phyloP scores from a whole-genome alignment of 2,888 invertebrate genomes.

The Busseola fusca region DNA sequence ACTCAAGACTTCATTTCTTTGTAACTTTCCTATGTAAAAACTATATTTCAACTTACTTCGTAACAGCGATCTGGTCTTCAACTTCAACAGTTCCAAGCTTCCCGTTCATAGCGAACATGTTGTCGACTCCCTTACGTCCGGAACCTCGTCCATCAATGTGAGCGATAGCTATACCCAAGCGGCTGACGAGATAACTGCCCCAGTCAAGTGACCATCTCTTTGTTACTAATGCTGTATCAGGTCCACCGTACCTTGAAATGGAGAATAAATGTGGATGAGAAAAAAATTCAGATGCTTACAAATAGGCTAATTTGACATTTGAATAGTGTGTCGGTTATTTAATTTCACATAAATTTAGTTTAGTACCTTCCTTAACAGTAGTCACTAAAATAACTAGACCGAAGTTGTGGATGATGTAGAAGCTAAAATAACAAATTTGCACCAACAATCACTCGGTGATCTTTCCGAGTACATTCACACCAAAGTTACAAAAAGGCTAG shows the following conservation, averaged over 20 bases:
- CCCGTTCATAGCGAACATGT: constrained; percentile 94
- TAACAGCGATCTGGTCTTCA: constrained; percentile 96
- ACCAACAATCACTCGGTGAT: not conserved
- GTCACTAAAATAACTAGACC: not conserved
- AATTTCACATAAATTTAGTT: no score
- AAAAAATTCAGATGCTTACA: not conserved
- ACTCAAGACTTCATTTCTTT: not conserved
- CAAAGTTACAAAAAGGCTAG: not conserved
- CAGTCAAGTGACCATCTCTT: constrained; percentile 95
- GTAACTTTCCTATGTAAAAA: not conserved
- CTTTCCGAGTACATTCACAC: not conserved
- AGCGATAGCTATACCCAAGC: constrained; percentile 95
- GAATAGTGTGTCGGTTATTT: not conserved
- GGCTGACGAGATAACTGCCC: constrained; percentile 95
- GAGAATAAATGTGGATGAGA: not conserved
- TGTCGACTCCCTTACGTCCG: constrained; percentile 94
- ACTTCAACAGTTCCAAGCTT: constrained; percentile 96
- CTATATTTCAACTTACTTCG: constrained; percentile 87
- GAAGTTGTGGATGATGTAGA: not conserved
- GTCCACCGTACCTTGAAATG: constrained; percentile 94
- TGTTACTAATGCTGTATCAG: constrained; percentile 95
- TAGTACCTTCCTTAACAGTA: not conserved
- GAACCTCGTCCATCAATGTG: constrained; percentile 97
- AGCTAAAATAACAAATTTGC: not conserved
- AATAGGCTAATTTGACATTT: not conserved